phyloP scores from a whole-genome alignment of 2,797 vertebrate genomes.

The Eulemur mongoz region DNA sequence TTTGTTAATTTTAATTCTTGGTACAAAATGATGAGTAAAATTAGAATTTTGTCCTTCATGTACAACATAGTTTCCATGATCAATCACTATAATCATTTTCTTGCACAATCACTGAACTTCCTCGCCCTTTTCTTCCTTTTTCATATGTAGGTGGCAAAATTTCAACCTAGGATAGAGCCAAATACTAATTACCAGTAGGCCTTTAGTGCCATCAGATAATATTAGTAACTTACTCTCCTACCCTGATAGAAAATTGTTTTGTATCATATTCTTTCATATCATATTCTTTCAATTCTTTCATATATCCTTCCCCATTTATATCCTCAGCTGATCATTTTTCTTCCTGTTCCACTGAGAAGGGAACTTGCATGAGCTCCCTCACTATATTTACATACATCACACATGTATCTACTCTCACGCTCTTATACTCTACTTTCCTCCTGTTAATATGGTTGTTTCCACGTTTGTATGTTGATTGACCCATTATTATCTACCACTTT shows the following conservation, averaged over 20 bases:
- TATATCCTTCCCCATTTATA: neutral
- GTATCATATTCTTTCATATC: neutral
- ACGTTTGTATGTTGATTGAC: neutral
- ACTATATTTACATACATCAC: neutral
- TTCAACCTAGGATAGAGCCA: neutral
- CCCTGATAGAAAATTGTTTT: neutral
- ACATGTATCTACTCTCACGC: no score
- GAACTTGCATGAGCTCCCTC: neutral
- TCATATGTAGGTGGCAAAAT: neutral
- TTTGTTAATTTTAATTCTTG: neutral
- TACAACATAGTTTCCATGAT: neutral
- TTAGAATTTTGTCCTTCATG: neutral
- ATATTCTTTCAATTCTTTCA: neutral
- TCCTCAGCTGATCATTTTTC: neutral
- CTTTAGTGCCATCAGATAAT: neutral
- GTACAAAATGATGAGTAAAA: neutral
- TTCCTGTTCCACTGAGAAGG: neutral
- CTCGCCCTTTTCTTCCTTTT: neutral
- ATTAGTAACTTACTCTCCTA: neutral
- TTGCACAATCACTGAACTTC: neutral
- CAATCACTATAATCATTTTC: neutral
- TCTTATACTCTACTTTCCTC: neutral
- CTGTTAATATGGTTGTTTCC: neutral
- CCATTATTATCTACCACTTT: neutral
- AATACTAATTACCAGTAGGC: neutral